Conservation (phyloP, 2,113 vertebrate species). For the Oreotrochilus melanogaster region DNA sequence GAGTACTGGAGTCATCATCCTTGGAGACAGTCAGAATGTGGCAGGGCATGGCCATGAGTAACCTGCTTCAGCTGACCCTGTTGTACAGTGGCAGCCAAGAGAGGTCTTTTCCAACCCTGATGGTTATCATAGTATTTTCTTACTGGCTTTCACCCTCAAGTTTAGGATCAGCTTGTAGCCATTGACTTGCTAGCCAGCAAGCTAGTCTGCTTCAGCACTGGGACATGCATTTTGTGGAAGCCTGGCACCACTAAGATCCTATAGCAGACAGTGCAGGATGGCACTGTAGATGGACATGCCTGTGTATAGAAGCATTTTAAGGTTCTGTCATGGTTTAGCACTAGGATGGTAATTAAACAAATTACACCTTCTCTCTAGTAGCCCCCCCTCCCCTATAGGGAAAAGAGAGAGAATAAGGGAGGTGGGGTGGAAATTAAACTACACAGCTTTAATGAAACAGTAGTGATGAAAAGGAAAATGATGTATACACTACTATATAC, state of each 20-base stretch:
- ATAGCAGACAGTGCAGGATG: neutral
- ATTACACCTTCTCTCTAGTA: no score
- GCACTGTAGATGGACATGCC: no score
- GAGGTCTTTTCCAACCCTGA: neutral
- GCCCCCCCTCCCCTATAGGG: no score
- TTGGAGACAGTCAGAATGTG: neutral
- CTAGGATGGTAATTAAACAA: no score
- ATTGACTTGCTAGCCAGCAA: neutral
- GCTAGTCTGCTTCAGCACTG: neutral
- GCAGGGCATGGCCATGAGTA: neutral
- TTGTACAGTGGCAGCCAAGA: neutral
- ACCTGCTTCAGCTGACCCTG: neutral
- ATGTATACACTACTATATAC: no score
- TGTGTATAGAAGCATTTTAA: no score
- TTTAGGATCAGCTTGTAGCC: neutral
- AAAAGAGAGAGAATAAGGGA: no score
- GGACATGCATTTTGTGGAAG: neutral
- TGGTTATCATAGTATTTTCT: neutral
- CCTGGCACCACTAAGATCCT: neutral
- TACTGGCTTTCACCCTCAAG: neutral
- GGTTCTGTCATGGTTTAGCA: no score
- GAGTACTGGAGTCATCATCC: neutral
- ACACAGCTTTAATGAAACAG: no score
- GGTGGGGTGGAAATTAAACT: no score
- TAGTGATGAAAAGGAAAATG: no score